Evolutionary conservation across 2,888 invertebrate species (phyloP), one percentile per base, ranked within the genome.

Genomic region (Idaea aversata): DNA sequence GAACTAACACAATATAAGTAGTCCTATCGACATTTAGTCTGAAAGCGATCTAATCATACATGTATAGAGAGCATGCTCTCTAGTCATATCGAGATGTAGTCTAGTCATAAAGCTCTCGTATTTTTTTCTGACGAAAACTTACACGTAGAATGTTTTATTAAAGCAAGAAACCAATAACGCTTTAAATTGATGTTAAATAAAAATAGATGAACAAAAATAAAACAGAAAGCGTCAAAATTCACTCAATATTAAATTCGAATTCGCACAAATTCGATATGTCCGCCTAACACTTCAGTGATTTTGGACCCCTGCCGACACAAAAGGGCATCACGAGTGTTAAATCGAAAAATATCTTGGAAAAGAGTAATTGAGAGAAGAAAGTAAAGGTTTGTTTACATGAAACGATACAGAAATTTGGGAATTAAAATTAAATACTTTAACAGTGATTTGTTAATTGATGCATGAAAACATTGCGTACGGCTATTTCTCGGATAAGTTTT

Each of bases 321-420:
- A 73, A 74, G 69, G 72, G 75, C 75, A 72, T 65, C 67, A 62
- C 67, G 69, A 70, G 71, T 67, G 70, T 68, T 68, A 70, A 68
- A 67, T 69, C 72, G 64, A 70, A 68, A 70, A 66, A 70, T 72
- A 70, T 74, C 71, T 76, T 61, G 68, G 69, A 75, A 77, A 77
- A 76, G 72, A 75, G 73, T 72, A 74, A 74, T 76, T 73, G 72
- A 72, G 79, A 78, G 76, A 74, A 71, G 75, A 75, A 74, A 74
- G 34, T 47, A 47, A 47, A 47, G 47, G 47, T 10, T 47, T 47
- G 47, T 13, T 7, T 10, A 38, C 5, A 38, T 13, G 38, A 38
- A 6, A 38, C 38, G 38, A 47, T 13, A 13, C 10, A 47, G 0
- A 10, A 47, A 47, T 47, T 47, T 47, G 13, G 10, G 47, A 47